phyloP scores from a whole-genome alignment of 2,888 invertebrate genomes.

The Lochmaea capreae region DNA sequence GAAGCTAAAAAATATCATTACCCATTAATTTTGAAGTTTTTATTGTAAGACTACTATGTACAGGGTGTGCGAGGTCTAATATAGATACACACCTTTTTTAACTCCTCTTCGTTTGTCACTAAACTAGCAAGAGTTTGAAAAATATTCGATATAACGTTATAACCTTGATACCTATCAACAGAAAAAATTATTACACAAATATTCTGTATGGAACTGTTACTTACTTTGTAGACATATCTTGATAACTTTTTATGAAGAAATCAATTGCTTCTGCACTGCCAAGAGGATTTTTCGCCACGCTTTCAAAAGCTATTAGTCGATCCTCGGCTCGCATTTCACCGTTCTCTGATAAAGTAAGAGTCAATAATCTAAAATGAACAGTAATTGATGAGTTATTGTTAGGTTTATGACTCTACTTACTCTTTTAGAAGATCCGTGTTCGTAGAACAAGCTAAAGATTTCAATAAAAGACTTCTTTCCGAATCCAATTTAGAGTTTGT shows the following conservation, averaged over 20 bases:
- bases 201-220: neutral
- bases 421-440: conserved; percentile 67
- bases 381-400: neutral
- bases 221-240: conserved; percentile 46
- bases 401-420: conserved; percentile 37
- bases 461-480: conserved; percentile 76
- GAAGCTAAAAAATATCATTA: neutral
- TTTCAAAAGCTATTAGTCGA: conserved; percentile 49
- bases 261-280: conserved; percentile 68
- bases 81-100: conserved; percentile 50
- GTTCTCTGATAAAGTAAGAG: conserved; percentile 49
- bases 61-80: neutral
- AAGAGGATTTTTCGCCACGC: conserved; percentile 51
- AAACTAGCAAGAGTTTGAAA: conserved; percentile 55
- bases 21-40: neutral
- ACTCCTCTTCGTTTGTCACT: conserved; percentile 54
- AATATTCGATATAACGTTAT: conserved; percentile 64
- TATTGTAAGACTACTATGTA: no score
- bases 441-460: conserved; percentile 76
- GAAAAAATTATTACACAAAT: neutral
- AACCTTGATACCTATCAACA: conserved; percentile 51
- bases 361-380: conserved; percentile 41
- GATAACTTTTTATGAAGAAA: conserved; percentile 66
- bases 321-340: conserved; percentile 67
- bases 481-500: conserved; percentile 70